Conservation (phyloP, 2,113 vertebrate species). For the Brachypteracias leptosomus region DNA sequence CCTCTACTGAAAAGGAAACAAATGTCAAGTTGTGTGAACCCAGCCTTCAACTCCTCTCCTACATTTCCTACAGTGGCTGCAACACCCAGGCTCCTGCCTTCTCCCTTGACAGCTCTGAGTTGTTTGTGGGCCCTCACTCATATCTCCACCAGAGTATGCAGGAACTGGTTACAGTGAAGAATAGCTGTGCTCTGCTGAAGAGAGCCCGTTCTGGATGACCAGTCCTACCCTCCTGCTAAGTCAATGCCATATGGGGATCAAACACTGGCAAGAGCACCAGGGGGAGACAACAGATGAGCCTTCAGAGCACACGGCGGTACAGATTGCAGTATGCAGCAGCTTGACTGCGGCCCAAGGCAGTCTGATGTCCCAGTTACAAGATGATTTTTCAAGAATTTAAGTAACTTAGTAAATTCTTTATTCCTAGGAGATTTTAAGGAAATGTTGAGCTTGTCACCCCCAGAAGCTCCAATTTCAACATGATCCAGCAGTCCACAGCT, state of each 20-base stretch:
- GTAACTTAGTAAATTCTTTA: background rate
- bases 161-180: background rate
- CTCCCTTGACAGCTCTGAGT: background rate
- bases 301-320: background rate
- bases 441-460: background rate
- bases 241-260: background rate
- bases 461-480: background rate
- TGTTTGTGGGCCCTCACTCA: fast-evolving
- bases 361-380: background rate
- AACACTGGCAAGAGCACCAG: background rate
- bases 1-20: background rate
- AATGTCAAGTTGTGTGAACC: background rate
- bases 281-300: background rate
- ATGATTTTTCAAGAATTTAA: background rate
- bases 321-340: background rate
- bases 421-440: background rate
- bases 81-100: background rate
- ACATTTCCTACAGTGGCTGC: background rate
- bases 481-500: background rate
- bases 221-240: background rate
- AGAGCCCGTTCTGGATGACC: background rate
- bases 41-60: background rate
- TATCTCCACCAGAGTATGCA: background rate
- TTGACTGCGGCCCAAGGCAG: background rate
- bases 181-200: background rate